Conservation (phyloP, 1,140 invertebrate species). For the Pogonomyrmex californicus region DNA sequence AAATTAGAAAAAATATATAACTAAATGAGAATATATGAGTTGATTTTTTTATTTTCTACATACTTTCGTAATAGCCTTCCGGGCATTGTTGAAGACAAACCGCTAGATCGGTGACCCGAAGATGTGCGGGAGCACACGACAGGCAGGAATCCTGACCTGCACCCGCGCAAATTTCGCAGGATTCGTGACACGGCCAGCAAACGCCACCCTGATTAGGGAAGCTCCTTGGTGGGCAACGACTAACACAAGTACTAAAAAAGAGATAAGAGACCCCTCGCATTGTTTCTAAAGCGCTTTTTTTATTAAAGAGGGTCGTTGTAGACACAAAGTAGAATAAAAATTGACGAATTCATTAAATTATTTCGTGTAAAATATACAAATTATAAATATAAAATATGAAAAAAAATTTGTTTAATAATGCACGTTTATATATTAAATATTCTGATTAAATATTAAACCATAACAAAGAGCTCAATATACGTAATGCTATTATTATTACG, state of each 20-base stretch:
- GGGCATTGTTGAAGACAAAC: constrained; percentile 94
- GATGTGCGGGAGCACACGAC: constrained; percentile 92
- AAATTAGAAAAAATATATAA: background rate
- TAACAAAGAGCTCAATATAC: background rate
- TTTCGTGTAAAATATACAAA: background rate
- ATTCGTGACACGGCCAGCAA: constrained; percentile 94
- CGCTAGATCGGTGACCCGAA: constrained; percentile 92
- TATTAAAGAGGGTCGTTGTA: constrained; percentile 13
- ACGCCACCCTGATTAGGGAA: constrained; percentile 92
- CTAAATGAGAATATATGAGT: background rate
- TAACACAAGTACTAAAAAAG: constrained; percentile 91
- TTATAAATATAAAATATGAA: background rate
- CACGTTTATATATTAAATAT: too few species aligned
- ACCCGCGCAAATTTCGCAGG: constrained; percentile 94
- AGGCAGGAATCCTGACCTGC: constrained; percentile 94
- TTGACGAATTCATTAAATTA: background rate
- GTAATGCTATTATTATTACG: background rate
- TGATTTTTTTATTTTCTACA: constrained; percentile 75
- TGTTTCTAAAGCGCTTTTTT: constrained; percentile 38
- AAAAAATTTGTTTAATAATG: too few species aligned
- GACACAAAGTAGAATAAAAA: background rate
- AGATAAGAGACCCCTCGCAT: constrained; percentile 15
- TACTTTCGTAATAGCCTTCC: constrained; percentile 94
- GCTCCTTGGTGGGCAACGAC: constrained; percentile 92
- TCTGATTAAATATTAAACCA: background rate